Conservation (phyloP, 2,797 vertebrate species). For the Gadopsis bispinosus region DNA sequence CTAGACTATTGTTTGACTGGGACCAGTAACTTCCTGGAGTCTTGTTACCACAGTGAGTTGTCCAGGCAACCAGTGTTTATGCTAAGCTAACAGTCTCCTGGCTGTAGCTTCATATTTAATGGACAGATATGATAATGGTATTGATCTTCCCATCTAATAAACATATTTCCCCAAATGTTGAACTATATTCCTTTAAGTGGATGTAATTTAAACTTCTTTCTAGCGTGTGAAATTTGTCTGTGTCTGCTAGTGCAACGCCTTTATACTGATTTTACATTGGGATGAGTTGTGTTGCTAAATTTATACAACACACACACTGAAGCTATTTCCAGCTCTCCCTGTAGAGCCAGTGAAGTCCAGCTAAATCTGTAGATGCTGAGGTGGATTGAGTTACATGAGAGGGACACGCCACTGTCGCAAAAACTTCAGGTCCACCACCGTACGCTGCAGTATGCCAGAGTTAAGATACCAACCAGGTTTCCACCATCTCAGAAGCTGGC, state of each 20-base stretch:
- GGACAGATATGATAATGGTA: not conserved
- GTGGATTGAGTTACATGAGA: slow-evolving; percentile 75
- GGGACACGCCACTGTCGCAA: slow-evolving; percentile 47
- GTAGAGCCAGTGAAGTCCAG: slow-evolving; percentile 57
- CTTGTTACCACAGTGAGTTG: not conserved
- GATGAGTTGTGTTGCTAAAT: slow-evolving; percentile 62
- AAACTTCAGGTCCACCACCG: slow-evolving; percentile 19
- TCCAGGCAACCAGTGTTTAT: not conserved
- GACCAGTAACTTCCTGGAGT: not conserved
- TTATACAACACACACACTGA: slow-evolving; percentile 51
- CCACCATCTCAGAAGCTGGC: not conserved
- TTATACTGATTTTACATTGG: slow-evolving; percentile 20
- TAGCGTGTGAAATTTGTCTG: not conserved
- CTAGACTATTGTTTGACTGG: not conserved
- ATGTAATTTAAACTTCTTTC: not conserved
- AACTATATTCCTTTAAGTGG: not conserved
- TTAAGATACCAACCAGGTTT: slow-evolving; percentile 14
- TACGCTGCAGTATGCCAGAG: not conserved
- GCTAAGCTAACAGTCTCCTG: not conserved
- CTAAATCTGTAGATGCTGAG: slow-evolving; percentile 67
- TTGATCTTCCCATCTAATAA: not conserved
- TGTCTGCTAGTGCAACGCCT: not conserved
- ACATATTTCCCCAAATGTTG: not conserved
- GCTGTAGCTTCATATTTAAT: not conserved
- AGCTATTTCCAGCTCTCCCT: slow-evolving; percentile 79